Base-by-base conservation (phyloP, 2,113 vertebrate genomes). In the Ondatra zibethicus region DNA sequence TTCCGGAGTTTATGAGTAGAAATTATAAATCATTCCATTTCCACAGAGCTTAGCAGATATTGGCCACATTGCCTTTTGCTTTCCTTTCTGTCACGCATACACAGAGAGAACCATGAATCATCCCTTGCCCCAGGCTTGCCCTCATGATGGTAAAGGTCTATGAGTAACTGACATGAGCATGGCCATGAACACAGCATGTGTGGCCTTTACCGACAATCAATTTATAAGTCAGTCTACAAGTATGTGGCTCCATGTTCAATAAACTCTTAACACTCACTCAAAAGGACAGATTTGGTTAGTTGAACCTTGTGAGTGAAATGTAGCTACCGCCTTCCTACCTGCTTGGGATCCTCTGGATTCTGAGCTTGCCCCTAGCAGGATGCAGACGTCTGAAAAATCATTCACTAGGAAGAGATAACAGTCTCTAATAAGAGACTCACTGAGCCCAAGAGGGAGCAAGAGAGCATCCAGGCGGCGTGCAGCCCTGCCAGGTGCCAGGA, bases 401-500 rank as follows among this genome's bases (percentile, higher is more conserved):
- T 72, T 1, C 70, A 29, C 80, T 78, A 31, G 58, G 76, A 91
- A 72, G 12, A 78, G 68, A n/a, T 77, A 77, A 63, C 19, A 42
- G 50, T 23, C 45, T 85, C 77, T 86, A 31, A 19, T 29, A 89
- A 55, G 90, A 42, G 85, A 81, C 21, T 1, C 0, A 0, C 50
- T 50, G 92, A 72, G 58, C 96, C 66, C 21, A 19, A 72, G 36
- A 68, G 25, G n/a, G 39, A 36, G 27, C 3, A 7, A 72, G 17
- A 2, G 3, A 45, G 70, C 36, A 50, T 13, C 12, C 9, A 89
- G 89, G 27, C 23, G 50, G 63, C 87, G 75, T 16, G 0, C 25
- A n/a, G 45, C 45, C 70, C 63, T 93, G 94, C 88, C 89, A 94
- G 89, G 81, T 12, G 14, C 89, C 58, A 94, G 70, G 58, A 76